Evolutionary conservation across 2,888 invertebrate species (phyloP).

Genomic region (Caenorhabditis plicata): DNA sequence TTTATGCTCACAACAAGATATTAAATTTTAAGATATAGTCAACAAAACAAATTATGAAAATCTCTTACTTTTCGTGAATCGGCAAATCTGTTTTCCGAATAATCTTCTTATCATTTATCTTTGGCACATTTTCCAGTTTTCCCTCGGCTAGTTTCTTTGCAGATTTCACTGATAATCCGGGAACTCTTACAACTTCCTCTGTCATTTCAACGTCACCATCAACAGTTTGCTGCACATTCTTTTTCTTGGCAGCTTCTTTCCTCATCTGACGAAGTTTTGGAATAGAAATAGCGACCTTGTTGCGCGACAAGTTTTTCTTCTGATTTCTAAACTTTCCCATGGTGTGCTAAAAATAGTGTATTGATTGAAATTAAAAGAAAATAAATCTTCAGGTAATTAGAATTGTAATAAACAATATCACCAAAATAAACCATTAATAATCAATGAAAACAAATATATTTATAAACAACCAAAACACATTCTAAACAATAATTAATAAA

Average conservation of each 20-base stretch:
- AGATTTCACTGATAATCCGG: conserved; percentile 23
- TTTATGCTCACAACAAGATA: no score
- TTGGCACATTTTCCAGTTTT: conserved; percentile 29
- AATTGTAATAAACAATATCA: no score
- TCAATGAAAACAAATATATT: no score
- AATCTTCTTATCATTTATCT: conserved; percentile 29
- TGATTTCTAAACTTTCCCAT: conserved; percentile 35
- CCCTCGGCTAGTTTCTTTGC: conserved; percentile 19
- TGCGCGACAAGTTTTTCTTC: conserved; percentile 18
- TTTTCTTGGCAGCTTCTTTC: conserved; percentile 4
- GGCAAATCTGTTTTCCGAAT: conserved; percentile 23
- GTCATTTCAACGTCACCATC: conserved; percentile 17
- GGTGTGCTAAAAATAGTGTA: conserved; percentile 3
- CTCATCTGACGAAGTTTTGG: conserved; percentile 21
- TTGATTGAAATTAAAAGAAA: no score
- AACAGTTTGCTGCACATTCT: no score
- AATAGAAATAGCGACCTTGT: conserved; percentile 12
- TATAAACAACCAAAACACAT: no score
- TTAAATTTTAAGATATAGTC: no score
- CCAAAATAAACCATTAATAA: no score
- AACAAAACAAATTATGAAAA: no score
- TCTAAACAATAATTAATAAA: no score
- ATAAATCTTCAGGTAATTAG: no score
- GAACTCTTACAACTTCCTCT: conserved; percentile 6
- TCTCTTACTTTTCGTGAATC: conserved; percentile 16